phyloP scores from a whole-genome alignment of 1,140 invertebrate species.

The Lycorma delicatula region DNA sequence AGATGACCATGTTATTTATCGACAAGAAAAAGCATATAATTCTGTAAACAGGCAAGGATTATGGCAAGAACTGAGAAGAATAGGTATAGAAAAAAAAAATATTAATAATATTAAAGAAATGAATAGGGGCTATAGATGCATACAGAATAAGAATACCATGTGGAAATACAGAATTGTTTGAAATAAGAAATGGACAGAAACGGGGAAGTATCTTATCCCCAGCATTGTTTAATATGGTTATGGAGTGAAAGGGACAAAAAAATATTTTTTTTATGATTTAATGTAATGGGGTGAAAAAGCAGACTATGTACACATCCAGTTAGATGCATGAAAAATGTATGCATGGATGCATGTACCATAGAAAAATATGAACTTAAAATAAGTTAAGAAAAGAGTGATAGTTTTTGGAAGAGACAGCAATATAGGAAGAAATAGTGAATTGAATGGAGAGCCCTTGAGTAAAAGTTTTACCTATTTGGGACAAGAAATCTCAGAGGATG shows the following conservation, averaged over 20 bases:
- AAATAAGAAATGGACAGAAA: too few relatives aligned
- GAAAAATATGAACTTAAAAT: not conserved
- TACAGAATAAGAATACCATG: not conserved
- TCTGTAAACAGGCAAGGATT: too few relatives aligned
- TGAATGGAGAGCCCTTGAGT: too few relatives aligned
- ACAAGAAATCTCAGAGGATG: too few relatives aligned
- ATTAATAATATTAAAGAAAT: too few relatives aligned
- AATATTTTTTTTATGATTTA: not conserved
- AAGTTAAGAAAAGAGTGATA: not conserved
- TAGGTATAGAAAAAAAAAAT: too few relatives aligned
- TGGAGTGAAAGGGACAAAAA: not conserved
- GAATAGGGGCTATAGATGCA: too few relatives aligned
- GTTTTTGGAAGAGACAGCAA: not conserved
- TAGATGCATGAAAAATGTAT: not conserved
- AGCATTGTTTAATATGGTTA: not conserved
- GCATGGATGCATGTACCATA: too few relatives aligned
- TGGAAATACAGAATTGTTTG: not conserved
- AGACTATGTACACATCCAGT: not conserved
- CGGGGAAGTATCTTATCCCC: not conserved
- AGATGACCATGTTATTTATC: too few relatives aligned
- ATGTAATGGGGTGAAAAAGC: not conserved
- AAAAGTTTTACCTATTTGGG: too few relatives aligned
- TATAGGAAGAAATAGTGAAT: not conserved
- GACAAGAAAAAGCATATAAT: too few relatives aligned
- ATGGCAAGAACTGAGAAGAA: too few relatives aligned